phyloP scores from a whole-genome alignment of 2,797 vertebrate species.

The Xyrichtys novacula region DNA sequence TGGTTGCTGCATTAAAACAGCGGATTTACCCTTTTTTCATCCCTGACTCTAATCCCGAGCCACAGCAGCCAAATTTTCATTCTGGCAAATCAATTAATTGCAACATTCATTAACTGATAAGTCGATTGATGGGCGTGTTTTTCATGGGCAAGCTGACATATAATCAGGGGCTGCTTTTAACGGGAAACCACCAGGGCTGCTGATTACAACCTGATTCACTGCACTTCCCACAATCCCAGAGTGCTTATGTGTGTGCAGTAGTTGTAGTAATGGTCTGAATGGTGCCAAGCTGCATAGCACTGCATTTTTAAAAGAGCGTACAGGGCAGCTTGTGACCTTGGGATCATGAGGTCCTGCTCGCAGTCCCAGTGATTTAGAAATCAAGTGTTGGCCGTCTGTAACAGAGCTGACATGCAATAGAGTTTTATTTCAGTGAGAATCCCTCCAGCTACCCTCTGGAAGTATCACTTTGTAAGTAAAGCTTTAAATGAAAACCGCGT shows the following conservation, averaged over 20 bases:
- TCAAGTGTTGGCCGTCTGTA: background rate
- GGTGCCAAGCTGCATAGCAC: background rate
- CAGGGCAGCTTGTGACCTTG: background rate
- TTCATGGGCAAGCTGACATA: constrained; percentile 71
- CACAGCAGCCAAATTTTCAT: constrained; percentile 64
- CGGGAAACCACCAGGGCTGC: constrained; percentile 41
- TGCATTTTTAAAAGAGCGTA: background rate
- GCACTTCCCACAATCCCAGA: constrained; percentile 9
- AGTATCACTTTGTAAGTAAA: too few species aligned
- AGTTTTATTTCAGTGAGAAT: too few species aligned
- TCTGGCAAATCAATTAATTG: constrained; percentile 80
- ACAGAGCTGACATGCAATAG: background rate
- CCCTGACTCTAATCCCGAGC: constrained; percentile 42
- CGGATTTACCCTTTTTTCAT: constrained; percentile 13
- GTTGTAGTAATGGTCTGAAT: background rate
- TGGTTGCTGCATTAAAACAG: constrained; percentile 5
- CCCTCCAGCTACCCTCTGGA: too few species aligned
- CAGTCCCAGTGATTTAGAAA: background rate
- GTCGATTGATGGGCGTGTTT: constrained; percentile 78
- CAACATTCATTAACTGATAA: constrained; percentile 82
- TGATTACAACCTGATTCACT: constrained; percentile 57
- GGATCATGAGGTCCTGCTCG: background rate
- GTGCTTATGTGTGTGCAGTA: background rate
- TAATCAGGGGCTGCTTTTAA: constrained; percentile 73
- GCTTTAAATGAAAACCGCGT: too few species aligned